phyloP scores from a whole-genome alignment of 2,113 vertebrate species.

The Scartelaos histophorus region DNA sequence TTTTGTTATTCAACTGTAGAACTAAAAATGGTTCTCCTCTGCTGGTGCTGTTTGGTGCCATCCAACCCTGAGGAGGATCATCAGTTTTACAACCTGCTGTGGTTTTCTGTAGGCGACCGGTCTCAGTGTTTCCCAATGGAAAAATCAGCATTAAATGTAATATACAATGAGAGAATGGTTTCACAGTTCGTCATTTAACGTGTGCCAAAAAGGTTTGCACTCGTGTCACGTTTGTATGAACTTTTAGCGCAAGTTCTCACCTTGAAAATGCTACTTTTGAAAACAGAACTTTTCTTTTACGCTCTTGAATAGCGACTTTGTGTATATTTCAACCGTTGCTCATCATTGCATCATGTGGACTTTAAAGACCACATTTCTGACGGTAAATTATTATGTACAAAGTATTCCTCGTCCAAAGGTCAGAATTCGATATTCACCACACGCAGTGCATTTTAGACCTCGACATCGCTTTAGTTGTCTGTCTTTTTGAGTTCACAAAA shows the following conservation, averaged over 20 bases:
- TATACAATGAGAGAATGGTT: slow-evolving; percentile 12
- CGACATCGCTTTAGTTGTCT: background rate
- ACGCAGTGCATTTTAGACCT: background rate
- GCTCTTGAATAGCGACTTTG: background rate
- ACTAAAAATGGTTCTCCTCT: no score
- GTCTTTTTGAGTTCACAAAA: background rate
- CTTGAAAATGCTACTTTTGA: background rate
- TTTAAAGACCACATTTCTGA: background rate
- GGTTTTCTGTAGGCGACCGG: background rate
- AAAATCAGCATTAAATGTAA: background rate
- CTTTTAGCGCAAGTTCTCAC: background rate
- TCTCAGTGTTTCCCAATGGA: background rate
- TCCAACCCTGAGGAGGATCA: background rate
- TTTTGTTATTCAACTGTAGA: no score
- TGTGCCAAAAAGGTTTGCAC: background rate
- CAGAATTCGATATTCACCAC: background rate
- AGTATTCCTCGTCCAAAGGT: background rate
- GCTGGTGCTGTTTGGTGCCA: no score
- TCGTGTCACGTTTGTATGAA: background rate
- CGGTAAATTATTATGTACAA: background rate
- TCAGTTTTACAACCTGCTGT: background rate
- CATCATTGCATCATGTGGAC: background rate
- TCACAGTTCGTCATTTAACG: background rate
- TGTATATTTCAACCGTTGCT: background rate
- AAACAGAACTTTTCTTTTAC: background rate